A percentile compares a stretch with the other conserved stretches of the same genome.
Conservation (phyloP, 2,113 vertebrate genomes). For the Stegastes partitus region DNA sequence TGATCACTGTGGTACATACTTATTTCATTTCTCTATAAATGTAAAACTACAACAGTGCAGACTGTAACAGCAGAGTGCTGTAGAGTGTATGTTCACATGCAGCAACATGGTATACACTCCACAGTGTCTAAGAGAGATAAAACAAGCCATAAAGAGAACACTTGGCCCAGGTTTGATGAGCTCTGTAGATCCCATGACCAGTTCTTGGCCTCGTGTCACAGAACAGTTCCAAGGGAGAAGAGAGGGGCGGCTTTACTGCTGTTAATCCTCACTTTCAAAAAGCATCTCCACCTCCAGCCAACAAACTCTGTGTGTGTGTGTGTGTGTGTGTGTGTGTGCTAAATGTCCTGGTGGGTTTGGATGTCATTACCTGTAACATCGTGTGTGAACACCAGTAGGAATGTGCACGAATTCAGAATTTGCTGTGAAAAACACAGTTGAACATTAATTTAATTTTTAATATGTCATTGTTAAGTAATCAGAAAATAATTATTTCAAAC, state of each 20-base stretch:
- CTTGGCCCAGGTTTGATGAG: slow-evolving; percentile 21
- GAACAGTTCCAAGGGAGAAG: slow-evolving; percentile 29
- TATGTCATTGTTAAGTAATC: no score
- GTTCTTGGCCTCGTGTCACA: slow-evolving; percentile 58
- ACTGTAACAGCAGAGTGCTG: no score
- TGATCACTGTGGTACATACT: no score
- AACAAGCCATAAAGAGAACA: background rate
- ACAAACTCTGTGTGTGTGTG: background rate
- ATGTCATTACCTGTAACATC: no score
- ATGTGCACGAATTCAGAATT: background rate
- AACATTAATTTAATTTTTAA: no score
- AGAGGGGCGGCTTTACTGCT: slow-evolving; percentile 37
- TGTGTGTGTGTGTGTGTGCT: background rate
- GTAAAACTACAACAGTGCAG: no score
- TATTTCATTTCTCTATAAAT: no score
- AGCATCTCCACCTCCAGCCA: slow-evolving; percentile 40
- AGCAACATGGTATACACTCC: background rate
- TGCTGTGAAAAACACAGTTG: background rate
- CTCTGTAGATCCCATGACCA: slow-evolving; percentile 68
- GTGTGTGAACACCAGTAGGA: background rate
- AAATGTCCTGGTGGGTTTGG: background rate
- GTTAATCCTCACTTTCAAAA: slow-evolving; percentile 72
- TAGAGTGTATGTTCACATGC: no score
- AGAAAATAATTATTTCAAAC: no score
- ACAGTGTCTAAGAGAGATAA: slow-evolving; percentile 9